phyloP scores from a whole-genome alignment of 2,888 invertebrate species.

The Drosophila siamana region DNA sequence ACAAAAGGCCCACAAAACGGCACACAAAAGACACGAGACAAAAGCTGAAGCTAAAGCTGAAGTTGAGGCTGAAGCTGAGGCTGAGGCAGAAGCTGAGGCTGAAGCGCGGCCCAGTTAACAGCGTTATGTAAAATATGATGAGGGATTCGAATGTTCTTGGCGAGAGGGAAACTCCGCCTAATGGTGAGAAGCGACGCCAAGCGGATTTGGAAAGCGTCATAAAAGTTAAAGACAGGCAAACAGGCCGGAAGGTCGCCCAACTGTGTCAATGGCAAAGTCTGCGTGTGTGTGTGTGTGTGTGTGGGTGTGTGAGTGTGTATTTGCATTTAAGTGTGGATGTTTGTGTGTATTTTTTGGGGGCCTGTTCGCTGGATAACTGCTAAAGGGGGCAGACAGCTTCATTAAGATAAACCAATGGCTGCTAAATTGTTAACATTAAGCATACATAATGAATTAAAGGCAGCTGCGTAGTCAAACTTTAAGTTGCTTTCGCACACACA shows the following conservation, averaged over 20 bases:
- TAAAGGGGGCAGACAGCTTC: slow-evolving; percentile 72
- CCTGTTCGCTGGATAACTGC: slow-evolving; percentile 38
- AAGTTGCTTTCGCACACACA: slow-evolving; percentile 45
- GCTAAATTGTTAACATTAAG: slow-evolving; percentile 80
- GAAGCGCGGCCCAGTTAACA: slow-evolving; percentile 44
- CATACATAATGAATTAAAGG: slow-evolving; percentile 79
- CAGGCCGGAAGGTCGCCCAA: slow-evolving; percentile 62
- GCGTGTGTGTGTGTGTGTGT: slow-evolving; percentile 12
- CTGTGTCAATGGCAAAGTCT: slow-evolving; percentile 42
- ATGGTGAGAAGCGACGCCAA: slow-evolving; percentile 62
- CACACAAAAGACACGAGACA: slow-evolving; percentile 43
- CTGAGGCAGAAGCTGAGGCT: slow-evolving; percentile 11
- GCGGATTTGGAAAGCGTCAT: slow-evolving; percentile 72
- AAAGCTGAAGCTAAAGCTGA: slow-evolving; percentile 15
- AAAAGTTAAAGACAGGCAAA: slow-evolving; percentile 75
- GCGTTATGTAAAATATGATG: slow-evolving; percentile 46
- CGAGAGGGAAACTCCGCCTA: slow-evolving; percentile 19
- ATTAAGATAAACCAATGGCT: slow-evolving; percentile 81
- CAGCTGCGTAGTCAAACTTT: slow-evolving; percentile 58
- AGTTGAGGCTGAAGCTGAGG: slow-evolving; percentile 12
- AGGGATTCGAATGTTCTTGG: slow-evolving; percentile 34
- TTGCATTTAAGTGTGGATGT: slow-evolving; percentile 32
- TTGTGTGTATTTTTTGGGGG: slow-evolving; percentile 55
- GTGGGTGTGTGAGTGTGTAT: slow-evolving; percentile 19
- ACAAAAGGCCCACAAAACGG: slow-evolving; percentile 36